Evolutionary conservation across 2,888 invertebrate species (phyloP).

Genomic region (Hoplodrina ambigua): DNA sequence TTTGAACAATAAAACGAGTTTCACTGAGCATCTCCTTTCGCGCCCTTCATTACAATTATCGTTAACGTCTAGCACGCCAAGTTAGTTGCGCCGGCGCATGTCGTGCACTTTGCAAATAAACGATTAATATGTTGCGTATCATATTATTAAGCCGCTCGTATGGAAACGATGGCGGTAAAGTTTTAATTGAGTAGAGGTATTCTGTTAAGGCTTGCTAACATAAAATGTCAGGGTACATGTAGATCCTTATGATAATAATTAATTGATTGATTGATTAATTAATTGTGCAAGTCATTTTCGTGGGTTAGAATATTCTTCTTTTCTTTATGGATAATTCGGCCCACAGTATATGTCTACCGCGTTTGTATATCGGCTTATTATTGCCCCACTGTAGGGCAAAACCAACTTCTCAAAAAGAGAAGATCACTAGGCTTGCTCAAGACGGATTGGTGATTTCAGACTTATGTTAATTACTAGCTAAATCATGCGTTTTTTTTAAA

Average conservation of each 20-base stretch:
- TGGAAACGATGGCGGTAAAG: conserved; percentile 16
- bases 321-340: no score
- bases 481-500: no score
- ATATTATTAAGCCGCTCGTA: conserved; percentile 25
- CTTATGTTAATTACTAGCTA: no score
- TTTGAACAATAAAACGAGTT: conserved; percentile 38
- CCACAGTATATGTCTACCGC: no score
- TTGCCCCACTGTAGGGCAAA: no score
- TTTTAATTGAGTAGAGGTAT: conserved; percentile 16
- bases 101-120: conserved; percentile 41
- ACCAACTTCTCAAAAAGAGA: no score
- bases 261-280: no score
- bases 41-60: conserved; percentile 54
- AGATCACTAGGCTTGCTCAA: no score
- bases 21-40: conserved; percentile 34
- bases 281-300: no score
- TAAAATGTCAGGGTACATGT: neutral
- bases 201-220: neutral
- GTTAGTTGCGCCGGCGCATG: conserved; percentile 30
- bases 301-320: no score
- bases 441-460: no score
- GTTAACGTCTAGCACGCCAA: conserved; percentile 43
- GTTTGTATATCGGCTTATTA: no score
- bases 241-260: neutral
- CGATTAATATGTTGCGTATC: conserved; percentile 32